Base-by-base conservation (phyloP, 2,888 invertebrate genomes). In the Drosophila acutilabella region DNA sequence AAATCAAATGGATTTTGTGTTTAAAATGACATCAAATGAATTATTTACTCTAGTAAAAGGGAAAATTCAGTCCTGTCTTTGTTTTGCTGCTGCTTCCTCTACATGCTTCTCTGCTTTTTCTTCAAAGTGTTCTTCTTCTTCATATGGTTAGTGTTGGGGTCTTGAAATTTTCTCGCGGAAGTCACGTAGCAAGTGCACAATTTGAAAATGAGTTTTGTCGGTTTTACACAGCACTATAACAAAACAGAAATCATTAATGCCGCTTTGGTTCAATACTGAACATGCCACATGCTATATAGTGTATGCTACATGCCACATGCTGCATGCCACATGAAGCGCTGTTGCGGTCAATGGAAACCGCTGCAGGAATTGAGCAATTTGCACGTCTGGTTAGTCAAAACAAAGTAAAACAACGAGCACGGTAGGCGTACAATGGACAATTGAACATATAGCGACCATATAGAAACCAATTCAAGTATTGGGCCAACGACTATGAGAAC, bases 131-230 rank as follows among this genome's bases (percentile, higher is more conserved):
- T 10, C 3, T 1, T 36, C 23, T 38, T 13, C 20, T 20, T 20
- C 7, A 3, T 36, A 2, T 16, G 42, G 52, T 5, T 16, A n/a
- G 50, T 44, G 40, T 58, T 45, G 47, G 52, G 11, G 47, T 54
- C 51, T 52, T 45, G 50, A 51, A 71, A 59, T 74, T 80, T 78
- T 80, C 68, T 67, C 71, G 84, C 80, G 86, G 86, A 87, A 87
- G 89, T 87, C 86, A 87, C 86, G 86, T 87, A 83, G 78, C 75
- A 71, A 71, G 51, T 66, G 87, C 85, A 75, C 85, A 81, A 88
- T 87, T 89, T 87, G 80, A 81, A 87, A 86, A 86, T 86, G 82
- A 81, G 88, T 89, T 86, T 86, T 85, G 85, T 83, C 87, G 87
- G 88, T 89, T 88, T 88, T 87, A 84, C 87, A 87, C 88, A 67